Conservation (phyloP, 2,888 invertebrate species). For the Hipparchia semele region DNA sequence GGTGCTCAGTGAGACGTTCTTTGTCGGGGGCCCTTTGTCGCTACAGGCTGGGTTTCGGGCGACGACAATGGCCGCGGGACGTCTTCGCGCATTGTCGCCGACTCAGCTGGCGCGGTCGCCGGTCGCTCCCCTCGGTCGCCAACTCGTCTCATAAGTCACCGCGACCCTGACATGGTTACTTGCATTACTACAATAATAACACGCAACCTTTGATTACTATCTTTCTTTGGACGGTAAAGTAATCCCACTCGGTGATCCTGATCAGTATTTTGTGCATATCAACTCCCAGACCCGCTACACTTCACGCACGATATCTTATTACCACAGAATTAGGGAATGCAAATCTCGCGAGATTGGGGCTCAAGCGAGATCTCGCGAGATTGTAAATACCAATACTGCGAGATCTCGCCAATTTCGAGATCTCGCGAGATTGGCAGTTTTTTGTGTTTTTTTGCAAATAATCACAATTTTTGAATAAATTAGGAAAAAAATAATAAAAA, state of each 20-base stretch:
- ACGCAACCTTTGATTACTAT: conserved; percentile 35
- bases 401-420: too few species aligned
- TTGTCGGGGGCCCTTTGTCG: conserved; percentile 61
- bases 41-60: conserved; percentile 51
- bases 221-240: conserved; percentile 29
- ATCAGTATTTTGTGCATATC: background rate
- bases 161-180: conserved; percentile 57
- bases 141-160: conserved; percentile 59
- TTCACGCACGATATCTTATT: background rate
- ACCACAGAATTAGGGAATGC: too few species aligned
- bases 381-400: too few species aligned
- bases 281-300: background rate
- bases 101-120: conserved; percentile 74
- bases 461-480: too few species aligned
- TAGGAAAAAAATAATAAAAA: too few species aligned
- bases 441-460: too few species aligned
- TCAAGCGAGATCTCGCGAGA: too few species aligned
- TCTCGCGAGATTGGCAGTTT: too few species aligned
- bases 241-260: background rate
- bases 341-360: too few species aligned
- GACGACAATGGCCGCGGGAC: conserved; percentile 76
- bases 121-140: conserved; percentile 49
- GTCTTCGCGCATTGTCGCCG: conserved; percentile 77
- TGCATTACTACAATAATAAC: conserved; percentile 42
- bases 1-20: conserved; percentile 75